Base-by-base conservation (phyloP, 1,140 invertebrate genomes). In the Cherax quadricarinatus region DNA sequence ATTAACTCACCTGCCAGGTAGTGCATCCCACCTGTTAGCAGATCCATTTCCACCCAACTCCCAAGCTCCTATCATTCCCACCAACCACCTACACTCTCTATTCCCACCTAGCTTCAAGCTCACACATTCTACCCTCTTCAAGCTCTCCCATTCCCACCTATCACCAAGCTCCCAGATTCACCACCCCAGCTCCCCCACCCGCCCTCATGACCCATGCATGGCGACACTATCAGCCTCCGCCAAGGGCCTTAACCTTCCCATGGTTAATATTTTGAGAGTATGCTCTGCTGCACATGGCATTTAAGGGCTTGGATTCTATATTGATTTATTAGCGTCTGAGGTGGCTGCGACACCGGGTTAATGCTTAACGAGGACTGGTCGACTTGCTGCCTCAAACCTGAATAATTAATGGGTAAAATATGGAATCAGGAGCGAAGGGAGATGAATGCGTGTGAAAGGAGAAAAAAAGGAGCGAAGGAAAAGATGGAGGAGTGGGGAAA, bases 321-420 rank as follows among this genome's bases (percentile, higher is more conserved):
- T 84, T 84, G 82, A 84, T 84, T 62, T 84, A 84, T 84, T 84
- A 84, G 82, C 53, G 82, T 84, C 49, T 53, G 14, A 57, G 57
- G 49, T 49, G 14, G n/a, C 53, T 9, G 57, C 9, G 82, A 84
- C 57, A 41, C 14, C 9, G 10, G 30, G 62, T 84, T 84, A 84
- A 84, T 62, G 41, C 82, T 84, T 60, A 62, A 62, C 62, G 62
- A 16, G 10, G 10, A 24, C 49, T 62, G 53, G 51, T 49, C 57
- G 53, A 84, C 82, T 84, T 62, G 10, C 18, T 53, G n/a, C 81
- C 81, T 16, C 81, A 62, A 21, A 30, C 57, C 53, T 84, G 82
- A 84, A 84, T 84, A 21, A 30, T 62, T 62, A 24, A 84, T 66
- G 41, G 7, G 53, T 66, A 84, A 84, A 84, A 84, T 84, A 62